Percentiles rank a stretch among this genome's conserved stretches.
Evolutionary conservation across 2,888 invertebrate species (phyloP).

Genomic region (Yponomeuta sedellus): DNA sequence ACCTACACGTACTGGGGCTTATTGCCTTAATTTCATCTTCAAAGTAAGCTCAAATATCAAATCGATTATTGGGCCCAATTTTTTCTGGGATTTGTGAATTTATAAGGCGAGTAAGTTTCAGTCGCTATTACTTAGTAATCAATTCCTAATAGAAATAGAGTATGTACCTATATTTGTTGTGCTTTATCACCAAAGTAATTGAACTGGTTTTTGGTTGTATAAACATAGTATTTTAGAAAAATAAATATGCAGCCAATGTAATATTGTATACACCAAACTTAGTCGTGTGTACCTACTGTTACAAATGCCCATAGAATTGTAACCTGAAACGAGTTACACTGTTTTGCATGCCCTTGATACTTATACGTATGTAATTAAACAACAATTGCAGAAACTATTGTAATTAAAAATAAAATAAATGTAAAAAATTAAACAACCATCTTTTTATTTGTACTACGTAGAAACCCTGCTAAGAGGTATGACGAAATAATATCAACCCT

Average conservation of each 20-base stretch:
- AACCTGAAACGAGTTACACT: background rate
- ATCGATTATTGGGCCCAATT: too few relatives aligned
- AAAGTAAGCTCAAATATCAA: too few relatives aligned
- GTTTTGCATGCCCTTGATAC: background rate
- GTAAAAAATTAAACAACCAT: background rate
- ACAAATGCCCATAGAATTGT: background rate
- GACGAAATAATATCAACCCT: too few relatives aligned
- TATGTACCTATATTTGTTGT: background rate
- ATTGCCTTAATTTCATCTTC: too few relatives aligned
- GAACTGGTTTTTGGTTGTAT: background rate
- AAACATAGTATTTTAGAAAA: background rate
- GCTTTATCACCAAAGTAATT: background rate
- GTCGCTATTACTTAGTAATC: background rate
- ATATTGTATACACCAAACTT: background rate
- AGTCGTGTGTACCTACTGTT: background rate
- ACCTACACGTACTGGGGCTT: too few relatives aligned
- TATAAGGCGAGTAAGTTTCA: too few relatives aligned
- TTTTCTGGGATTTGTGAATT: too few relatives aligned
- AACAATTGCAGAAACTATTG: slow-evolving; percentile 3
- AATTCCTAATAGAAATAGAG: background rate
- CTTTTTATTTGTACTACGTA: background rate
- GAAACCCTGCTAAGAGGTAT: background rate
- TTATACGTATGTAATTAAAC: background rate
- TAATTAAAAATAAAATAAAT: background rate
- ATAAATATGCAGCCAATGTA: background rate